Percentiles rank a stretch among this genome's conserved stretches.
Evolutionary conservation across 37 sponge, comb jelly and placozoan species (phyloP).

Genomic region (Mnemiopsis leidyi): DNA sequence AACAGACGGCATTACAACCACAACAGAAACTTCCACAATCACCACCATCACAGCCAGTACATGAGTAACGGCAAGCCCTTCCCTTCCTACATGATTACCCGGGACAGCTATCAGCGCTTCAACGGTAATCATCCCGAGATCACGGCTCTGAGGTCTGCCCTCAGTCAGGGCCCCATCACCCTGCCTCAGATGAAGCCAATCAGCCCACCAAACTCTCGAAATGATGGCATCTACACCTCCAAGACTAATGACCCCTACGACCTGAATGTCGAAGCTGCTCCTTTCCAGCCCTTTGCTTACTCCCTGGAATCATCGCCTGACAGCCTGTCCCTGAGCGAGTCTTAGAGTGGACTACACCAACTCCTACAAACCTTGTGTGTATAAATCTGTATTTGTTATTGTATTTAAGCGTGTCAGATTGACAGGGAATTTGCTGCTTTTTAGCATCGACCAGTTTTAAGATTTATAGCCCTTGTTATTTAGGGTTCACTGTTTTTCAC

Average conservation of each 20-base stretch:
- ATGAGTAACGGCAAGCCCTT: conserved; percentile 17
- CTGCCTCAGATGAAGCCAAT: conserved; percentile 18
- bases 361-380: neutral
- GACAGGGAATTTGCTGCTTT: neutral
- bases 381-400: neutral
- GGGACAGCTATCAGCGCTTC: conserved; percentile 57
- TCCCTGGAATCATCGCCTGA: conserved; percentile 36
- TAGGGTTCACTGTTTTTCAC: too few relatives aligned
- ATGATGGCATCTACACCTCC: neutral
- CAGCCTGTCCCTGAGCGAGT: neutral
- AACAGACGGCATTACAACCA: neutral
- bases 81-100: conserved; percentile 57
- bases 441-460: neutral
- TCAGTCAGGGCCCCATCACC: conserved; percentile 23
- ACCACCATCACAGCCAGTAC: neutral
- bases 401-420: neutral
- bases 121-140: conserved; percentile 50
- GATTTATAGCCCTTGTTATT: neutral
- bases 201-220: conserved; percentile 6
- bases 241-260: neutral
- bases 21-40: neutral
- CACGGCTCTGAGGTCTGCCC: conserved; percentile 30
- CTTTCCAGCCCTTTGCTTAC: conserved; percentile 46
- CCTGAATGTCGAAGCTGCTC: conserved; percentile 28
- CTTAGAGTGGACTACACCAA: neutral